phyloP scores from a whole-genome alignment of 2,888 invertebrate species.

The Anaspis maculata region DNA sequence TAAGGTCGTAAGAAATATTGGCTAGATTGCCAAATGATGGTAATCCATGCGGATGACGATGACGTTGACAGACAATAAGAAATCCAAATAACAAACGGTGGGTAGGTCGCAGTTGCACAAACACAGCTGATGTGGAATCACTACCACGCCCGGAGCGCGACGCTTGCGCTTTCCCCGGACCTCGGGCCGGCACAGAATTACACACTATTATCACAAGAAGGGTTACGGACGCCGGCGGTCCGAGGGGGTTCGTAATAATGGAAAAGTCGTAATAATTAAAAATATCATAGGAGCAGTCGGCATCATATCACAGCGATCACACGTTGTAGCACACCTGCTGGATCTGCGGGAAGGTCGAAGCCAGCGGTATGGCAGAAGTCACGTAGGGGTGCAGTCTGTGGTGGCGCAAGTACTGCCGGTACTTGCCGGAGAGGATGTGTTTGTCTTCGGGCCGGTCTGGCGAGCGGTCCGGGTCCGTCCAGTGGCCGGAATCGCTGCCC shows the following conservation, averaged over 20 bases:
- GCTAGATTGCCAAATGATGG: no score
- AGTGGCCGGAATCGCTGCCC: constrained; percentile 36
- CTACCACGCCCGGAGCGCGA: constrained; percentile 40
- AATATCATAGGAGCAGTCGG: constrained; percentile 18
- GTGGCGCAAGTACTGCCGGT: constrained; percentile 50
- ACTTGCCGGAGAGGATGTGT: constrained; percentile 46
- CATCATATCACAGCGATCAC: constrained; percentile 44
- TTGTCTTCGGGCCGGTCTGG: constrained; percentile 40
- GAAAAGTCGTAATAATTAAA: no score
- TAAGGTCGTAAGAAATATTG: no score
- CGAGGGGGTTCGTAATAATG: constrained; percentile 20
- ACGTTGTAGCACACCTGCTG: constrained; percentile 55
- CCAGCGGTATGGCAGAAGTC: constrained; percentile 42
- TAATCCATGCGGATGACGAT: no score
- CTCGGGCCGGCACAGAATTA: constrained; percentile 36
- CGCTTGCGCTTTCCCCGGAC: constrained; percentile 28
- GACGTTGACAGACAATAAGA: constrained; percentile 5
- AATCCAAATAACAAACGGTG: constrained; percentile 11
- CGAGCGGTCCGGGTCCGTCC: constrained; percentile 38
- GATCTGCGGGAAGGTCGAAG: constrained; percentile 48
- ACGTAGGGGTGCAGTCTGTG: constrained; percentile 52
- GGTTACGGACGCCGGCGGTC: constrained; percentile 33
- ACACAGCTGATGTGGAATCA: constrained; percentile 37
- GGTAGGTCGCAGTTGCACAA: constrained; percentile 24
- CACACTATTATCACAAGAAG: constrained; percentile 45